A percentile compares a stretch with the other conserved stretches of the same genome.
Conservation (phyloP, 2,113 vertebrate genomes). For the Ameiurus melas region DNA sequence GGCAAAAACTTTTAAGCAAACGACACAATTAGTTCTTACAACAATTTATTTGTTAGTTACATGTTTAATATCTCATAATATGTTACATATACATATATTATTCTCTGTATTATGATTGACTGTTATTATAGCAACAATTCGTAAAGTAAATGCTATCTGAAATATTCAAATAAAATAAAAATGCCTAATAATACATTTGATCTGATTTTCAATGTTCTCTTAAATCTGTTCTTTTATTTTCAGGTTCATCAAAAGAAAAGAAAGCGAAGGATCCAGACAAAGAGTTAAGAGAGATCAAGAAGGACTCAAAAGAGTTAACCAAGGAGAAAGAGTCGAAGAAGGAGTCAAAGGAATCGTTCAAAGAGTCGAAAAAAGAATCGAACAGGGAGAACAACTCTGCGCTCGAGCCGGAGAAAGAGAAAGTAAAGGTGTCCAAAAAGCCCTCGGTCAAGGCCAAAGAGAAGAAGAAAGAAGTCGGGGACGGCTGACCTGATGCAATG, state of each 20-base stretch:
- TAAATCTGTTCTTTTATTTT: background rate
- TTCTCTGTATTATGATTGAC: background rate
- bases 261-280: conserved; percentile 36
- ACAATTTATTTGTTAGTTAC: background rate
- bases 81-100: background rate
- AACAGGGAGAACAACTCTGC: conserved; percentile 49
- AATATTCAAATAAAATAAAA: background rate
- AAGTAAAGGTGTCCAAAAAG: conserved; percentile 67
- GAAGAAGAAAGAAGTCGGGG: conserved; percentile 69
- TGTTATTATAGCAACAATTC: background rate
- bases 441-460: conserved; percentile 69
- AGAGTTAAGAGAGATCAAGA: conserved; percentile 46
- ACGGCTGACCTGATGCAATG: conserved; percentile 54
- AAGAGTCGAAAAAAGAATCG: conserved; percentile 34
- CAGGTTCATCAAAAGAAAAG: conserved; percentile 53
- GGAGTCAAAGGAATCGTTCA: conserved; percentile 48
- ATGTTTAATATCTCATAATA: background rate
- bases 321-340: conserved; percentile 60
- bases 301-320: conserved; percentile 62
- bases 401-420: conserved; percentile 58
- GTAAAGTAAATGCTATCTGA: background rate
- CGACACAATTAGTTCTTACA: background rate
- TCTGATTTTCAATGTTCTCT: background rate
- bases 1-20: background rate
- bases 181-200: background rate